Percentiles rank a stretch among this genome's conserved stretches.
Conservation (phyloP, 2,113 vertebrate genomes). For the Leucosticte australis region DNA sequence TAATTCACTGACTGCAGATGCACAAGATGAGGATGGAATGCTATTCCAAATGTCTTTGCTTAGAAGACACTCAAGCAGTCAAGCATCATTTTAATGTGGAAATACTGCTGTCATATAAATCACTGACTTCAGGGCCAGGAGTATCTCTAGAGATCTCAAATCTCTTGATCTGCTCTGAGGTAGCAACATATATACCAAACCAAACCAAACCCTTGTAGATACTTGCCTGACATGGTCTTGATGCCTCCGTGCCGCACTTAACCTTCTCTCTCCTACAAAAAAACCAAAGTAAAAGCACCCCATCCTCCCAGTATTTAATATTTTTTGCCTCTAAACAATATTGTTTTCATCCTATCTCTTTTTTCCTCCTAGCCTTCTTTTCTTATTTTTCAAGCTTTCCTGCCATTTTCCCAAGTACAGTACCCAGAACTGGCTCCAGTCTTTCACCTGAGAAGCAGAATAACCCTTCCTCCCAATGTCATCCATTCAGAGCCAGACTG, state of each 20-base stretch:
- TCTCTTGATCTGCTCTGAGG: neutral
- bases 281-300: neutral
- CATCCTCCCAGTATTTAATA: neutral
- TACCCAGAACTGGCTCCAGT: neutral
- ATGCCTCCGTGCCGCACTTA: neutral
- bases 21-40: slow-evolving; percentile 34
- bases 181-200: neutral
- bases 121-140: neutral
- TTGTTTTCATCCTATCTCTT: neutral
- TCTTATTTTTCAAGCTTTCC: neutral
- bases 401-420: neutral
- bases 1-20: slow-evolving; percentile 29
- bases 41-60: neutral
- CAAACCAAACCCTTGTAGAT: neutral
- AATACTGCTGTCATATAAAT: neutral
- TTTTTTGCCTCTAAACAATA: neutral
- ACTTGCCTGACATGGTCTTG: neutral
- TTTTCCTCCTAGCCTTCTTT: neutral
- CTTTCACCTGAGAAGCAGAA: neutral
- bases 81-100: neutral
- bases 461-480: neutral
- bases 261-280: neutral
- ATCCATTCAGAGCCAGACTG: neutral
- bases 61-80: neutral
- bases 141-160: neutral